Evolutionary conservation across 2,888 invertebrate genomes (phyloP), one percentile per base, ranked within the genome.

Genomic region (Pterobdella sp.): DNA sequence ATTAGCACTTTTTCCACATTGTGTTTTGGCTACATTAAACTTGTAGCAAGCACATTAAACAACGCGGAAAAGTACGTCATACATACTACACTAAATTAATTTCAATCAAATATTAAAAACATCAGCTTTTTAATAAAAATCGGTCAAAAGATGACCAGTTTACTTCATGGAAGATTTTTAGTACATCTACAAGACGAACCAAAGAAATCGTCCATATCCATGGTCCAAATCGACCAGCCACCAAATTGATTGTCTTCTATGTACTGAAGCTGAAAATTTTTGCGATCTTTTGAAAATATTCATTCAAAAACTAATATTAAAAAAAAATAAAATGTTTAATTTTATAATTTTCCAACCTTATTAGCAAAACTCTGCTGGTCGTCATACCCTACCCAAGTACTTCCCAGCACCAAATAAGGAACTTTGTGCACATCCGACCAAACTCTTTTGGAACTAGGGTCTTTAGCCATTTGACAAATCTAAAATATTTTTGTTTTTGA

Each of bases 191-290:
- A n/a, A n/a, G n/a, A n/a, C n/a, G n/a, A n/a, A 42, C 74, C 74
- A 7, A 22, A 1, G 49, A 74, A 74, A 42, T 74, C 74, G 37
- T 74, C 74, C 66, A 74, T 29, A 37, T 72, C 71, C 7, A 72
- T 7, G 14, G 35, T 68, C 74, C 74, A 74, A 26, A 42, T 34
- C n/a, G 64, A 34, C 65, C 65, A 71, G 42, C 74, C 74, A 1
- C 71, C 71, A 14, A 29, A 72, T n/a, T 37, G 36, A 29, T 72
- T 37, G 7, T n/a, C 29, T 31, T 72, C 66, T 22, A 67, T 26
- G 36, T 72, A 74, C 31, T 74, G 32, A 14, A 72, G 7, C 74
- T 74, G 42, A 7, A 29, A 10, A n/a, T 64, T 10, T 64, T 14
- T 10, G 26, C 31, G 35, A 14, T 14, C 18, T 67, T 31, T 31